Base-by-base conservation (phyloP, 2,888 invertebrate species). In the Dexiosoma caninum region DNA sequence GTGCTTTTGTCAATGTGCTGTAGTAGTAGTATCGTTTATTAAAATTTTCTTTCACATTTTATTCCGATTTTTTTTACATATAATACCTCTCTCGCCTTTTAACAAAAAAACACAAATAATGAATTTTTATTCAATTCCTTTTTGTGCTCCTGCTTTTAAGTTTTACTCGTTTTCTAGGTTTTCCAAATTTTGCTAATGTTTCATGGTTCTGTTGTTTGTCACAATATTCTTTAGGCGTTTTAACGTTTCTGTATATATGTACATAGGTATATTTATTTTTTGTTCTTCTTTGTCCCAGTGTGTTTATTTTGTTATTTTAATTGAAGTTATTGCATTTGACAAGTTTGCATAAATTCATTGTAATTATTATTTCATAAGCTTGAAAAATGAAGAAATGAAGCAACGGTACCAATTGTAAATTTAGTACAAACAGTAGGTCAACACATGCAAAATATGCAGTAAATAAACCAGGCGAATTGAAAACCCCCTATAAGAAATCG, bases 141-240 rank as follows among this genome's bases (percentile, higher is more conserved):
- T 78, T 72, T 72, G 16, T 32, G 12, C 37, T 67, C 46, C 5
- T 9, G 14, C 1, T 72, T 78, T 72, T 62, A 53, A 67, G 42
- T 66, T 71, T 49, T 42, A 35, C 40, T 30, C 49, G 46, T 67
- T 64, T 37, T 78, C 46, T 62, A 62, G 78, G 62, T 74, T 67
- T 72, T 78, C 55, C 60, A 74, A 69, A 32, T 60, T 78, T 78
- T 78, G 78, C 62, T 66, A 78, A 78, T 44, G 37, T 55, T 67
- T 27, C 60, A 51, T 51, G 66, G 27, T 78, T 55, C 74, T 78
- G 72, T 78, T 78, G 53, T 74, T 78, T 78, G 55, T 69, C 72
- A 67, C n/a, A 30, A 77, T 77, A 70, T 77, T 77, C 76, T 76
- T 53, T 53, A 75, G 57, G 66, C 66, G 30, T 59, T 75, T 32